Percentiles rank a stretch among this genome's conserved stretches.
Evolutionary conservation across 2,113 vertebrate genomes (phyloP).

Genomic region (Hyperopisus bebe): DNA sequence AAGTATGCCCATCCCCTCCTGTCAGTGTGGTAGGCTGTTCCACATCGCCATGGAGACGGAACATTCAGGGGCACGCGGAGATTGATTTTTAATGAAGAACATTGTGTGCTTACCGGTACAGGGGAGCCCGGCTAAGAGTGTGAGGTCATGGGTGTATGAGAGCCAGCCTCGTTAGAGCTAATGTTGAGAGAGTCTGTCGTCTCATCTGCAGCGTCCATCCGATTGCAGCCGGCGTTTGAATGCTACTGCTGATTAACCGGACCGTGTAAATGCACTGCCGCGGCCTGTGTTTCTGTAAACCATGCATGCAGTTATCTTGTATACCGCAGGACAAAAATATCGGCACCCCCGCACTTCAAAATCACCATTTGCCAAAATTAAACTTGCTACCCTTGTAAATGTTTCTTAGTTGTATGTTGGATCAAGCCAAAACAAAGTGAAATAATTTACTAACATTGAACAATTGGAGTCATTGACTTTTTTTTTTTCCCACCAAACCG

Average conservation of each 20-base stretch:
- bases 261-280: not conserved
- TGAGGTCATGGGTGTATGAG: not conserved
- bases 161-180: not conserved
- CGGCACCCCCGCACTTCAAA: not conserved
- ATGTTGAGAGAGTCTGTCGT: not conserved
- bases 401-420: not conserved
- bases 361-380: not conserved
- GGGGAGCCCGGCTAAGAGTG: not conserved
- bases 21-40: not conserved
- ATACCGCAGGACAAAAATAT: not conserved
- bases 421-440: not conserved
- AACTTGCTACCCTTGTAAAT: not conserved
- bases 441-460: not conserved
- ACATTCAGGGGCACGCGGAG: too few relatives aligned
- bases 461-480: not conserved
- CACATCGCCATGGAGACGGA: not conserved
- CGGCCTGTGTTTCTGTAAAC: not conserved
- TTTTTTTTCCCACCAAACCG: not conserved
- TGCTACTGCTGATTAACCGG: not conserved
- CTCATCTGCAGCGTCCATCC: not conserved
- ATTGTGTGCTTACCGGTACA: not conserved
- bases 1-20: not conserved
- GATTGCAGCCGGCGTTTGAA: not conserved
- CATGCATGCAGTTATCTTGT: not conserved
- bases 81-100: slow-evolving; percentile 2